Evolutionary conservation across 2,797 vertebrate species (phyloP), one percentile per base, ranked within the genome.

Genomic region (Acropternis orthonyx): DNA sequence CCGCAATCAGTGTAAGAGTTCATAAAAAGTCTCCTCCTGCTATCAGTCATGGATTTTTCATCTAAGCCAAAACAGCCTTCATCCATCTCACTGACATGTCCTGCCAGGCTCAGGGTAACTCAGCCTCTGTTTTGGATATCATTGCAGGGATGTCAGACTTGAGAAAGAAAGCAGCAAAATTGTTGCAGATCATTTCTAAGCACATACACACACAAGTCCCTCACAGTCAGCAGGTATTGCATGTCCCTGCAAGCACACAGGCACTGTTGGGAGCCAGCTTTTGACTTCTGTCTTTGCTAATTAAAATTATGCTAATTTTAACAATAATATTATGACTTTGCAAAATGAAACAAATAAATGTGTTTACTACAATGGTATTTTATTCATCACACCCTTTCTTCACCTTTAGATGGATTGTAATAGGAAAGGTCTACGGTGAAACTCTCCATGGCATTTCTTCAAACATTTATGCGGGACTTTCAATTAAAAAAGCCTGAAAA

Each of bases 241-340:
- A 0, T 19, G 36, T 67, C 76, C 48, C 88, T 58, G 58, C 32
- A 91, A 94, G 55, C 51, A 51, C 2, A 2, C 43, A 37, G 79
- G n/a, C 69, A 88, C 73, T 78, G 80, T 14, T 62, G 76, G 92
- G 81, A 93, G 23, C 36, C 88, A 92, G 61, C 76, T 93, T 95
- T 68, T 84, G 65, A 72, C 73, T 92, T 62, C 88, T 83, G 23
- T 32, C 67, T 58, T 20, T 59, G 55, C 37, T 95, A 88, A 93
- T 95, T 95, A 88, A 95, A 93, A 92, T 89, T 69, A 87, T 91
- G 63, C 26, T 77, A 93, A 94, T 95, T 87, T 16, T 85, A 89
- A 67, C 36, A 88, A 66, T 67, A 83, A 84, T 78, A 81, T 78
- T 81, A 48, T 2, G 2, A 44, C 34, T 93, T 55, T 66, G 55